Evolutionary conservation across 2,888 invertebrate species (phyloP).

Genomic region (Diarsia dahlii): DNA sequence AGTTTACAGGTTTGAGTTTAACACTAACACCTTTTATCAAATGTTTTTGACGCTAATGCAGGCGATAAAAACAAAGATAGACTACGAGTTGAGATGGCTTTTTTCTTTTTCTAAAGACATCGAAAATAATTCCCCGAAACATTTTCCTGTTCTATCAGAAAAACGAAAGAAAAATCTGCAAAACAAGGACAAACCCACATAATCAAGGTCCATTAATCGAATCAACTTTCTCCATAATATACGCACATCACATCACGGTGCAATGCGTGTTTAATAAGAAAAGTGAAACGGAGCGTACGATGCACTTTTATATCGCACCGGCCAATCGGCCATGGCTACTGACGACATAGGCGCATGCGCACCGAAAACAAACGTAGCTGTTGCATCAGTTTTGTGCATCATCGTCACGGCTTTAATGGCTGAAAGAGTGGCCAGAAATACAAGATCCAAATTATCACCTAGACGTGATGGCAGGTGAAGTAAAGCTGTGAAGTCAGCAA

Average conservation of each 20-base stretch:
- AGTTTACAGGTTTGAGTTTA: too few relatives aligned
- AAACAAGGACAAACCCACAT: conserved; percentile 5
- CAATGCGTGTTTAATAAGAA: conserved; percentile 63
- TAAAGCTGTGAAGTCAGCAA: too few relatives aligned
- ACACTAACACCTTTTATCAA: too few relatives aligned
- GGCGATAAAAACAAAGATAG: background rate
- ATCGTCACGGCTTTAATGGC: background rate
- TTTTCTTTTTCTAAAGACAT: background rate
- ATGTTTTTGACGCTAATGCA: background rate
- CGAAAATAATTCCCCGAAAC: background rate
- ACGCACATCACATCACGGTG: conserved; percentile 40
- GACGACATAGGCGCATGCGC: conserved; percentile 66
- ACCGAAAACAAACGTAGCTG: conserved; percentile 37
- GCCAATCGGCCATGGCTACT: conserved; percentile 58
- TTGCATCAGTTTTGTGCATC: conserved; percentile 62
- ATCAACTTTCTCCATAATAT: conserved; percentile 40
- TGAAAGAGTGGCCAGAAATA: background rate
- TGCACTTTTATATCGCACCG: conserved; percentile 60
- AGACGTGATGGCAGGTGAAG: too few relatives aligned
- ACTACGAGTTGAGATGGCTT: background rate
- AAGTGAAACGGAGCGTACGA: conserved; percentile 69
- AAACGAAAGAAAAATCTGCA: background rate
- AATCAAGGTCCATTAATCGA: conserved; percentile 35
- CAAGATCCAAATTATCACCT: background rate
- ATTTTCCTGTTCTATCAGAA: background rate